Percentiles rank a stretch among this genome's conserved stretches.
These are phyloP conservation scores for Aphis craccivora DNA, from an alignment of 1,140 invertebrate species.

Conservation along the genomic window DNA sequence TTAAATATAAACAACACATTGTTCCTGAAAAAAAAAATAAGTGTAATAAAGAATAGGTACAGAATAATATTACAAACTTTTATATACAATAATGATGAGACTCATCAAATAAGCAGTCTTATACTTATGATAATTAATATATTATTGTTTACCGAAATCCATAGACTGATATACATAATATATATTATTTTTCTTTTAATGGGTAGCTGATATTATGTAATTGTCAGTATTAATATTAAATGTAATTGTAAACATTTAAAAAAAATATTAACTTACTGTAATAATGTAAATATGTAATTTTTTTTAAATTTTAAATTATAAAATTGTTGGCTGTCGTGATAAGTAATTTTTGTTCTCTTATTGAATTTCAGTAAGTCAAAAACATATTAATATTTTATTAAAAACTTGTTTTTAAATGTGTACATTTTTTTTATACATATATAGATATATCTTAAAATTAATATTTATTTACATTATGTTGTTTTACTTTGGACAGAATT, in stretches of 20 bases:
- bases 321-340: slow-evolving; percentile 56
- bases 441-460: slow-evolving; percentile 47
- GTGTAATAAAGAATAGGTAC: slow-evolving; percentile 14
- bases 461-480: slow-evolving; percentile 40
- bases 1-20: slow-evolving; percentile 37
- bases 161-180: slow-evolving; percentile 57
- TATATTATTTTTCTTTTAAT: slow-evolving; percentile 54
- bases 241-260: slow-evolving; percentile 39
- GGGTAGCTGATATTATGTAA: slow-evolving; percentile 57
- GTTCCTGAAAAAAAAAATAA: slow-evolving; percentile 50
- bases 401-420: slow-evolving; percentile 53
- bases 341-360: slow-evolving; percentile 54
- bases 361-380: slow-evolving; percentile 51
- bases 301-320: slow-evolving; percentile 35
- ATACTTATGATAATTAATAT: slow-evolving; percentile 52
- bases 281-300: slow-evolving; percentile 52
- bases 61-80: slow-evolving; percentile 35
- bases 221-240: slow-evolving; percentile 53
- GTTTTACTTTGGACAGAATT: slow-evolving; percentile 41
- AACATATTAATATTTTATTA: slow-evolving; percentile 53
- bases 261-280: slow-evolving; percentile 49
- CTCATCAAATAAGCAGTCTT: slow-evolving; percentile 37
- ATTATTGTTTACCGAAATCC: slow-evolving; percentile 55
- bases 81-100: slow-evolving; percentile 44
- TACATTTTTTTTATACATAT: slow-evolving; percentile 42